Evolutionary conservation across 2,888 invertebrate species (phyloP), one percentile per base, ranked within the genome.

Genomic region (Melikaiella ostensackeni): DNA sequence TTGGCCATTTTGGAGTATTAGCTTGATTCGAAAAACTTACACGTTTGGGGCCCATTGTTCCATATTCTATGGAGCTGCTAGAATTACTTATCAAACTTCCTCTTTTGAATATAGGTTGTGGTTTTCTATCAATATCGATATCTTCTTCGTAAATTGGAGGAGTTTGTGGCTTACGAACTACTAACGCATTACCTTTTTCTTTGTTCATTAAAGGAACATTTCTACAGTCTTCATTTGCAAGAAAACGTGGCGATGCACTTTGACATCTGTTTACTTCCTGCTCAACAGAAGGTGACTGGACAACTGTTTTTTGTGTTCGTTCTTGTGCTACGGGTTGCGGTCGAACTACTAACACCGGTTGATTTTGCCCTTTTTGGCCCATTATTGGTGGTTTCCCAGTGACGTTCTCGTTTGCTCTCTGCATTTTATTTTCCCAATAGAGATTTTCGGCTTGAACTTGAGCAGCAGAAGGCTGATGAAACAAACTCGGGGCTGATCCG

Each of bases 91-190:
- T 90, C 62, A 93, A 87, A 83, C 93, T 93, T 1, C 93, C 93
- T n/a, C 93, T 85, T 85, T 92, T 92, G 76, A 93, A 93, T 77
- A 93, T 93, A 1, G 93, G 93, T 11, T 88, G 85, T 1, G 87
- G 85, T n/a, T 81, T 84, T 50, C 77, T 82, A 70, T 83, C 81
- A 8, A 74, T 74, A 3, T 85, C 86, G 24, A 64, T 55, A 9
- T 84, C 84, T 11, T 85, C 86, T 66, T 87, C 88, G 77, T 87
- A 86, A 62, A 84, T 76, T 5, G 86, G 82, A 4, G 85, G 83
- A 24, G 81, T 82, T 21, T 73, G 74, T 5, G 82, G 35, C 73
- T 70, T 70, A 5, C 50, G 30, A 70, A 70, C 70, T 9, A 38
- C 50, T 16, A 42, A 61, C 62, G 19, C 33, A 24, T 57, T 62